Evolutionary conservation across 2,113 vertebrate genomes (phyloP), one percentile per base, ranked within the genome.

Genomic region (Centropristis striata): DNA sequence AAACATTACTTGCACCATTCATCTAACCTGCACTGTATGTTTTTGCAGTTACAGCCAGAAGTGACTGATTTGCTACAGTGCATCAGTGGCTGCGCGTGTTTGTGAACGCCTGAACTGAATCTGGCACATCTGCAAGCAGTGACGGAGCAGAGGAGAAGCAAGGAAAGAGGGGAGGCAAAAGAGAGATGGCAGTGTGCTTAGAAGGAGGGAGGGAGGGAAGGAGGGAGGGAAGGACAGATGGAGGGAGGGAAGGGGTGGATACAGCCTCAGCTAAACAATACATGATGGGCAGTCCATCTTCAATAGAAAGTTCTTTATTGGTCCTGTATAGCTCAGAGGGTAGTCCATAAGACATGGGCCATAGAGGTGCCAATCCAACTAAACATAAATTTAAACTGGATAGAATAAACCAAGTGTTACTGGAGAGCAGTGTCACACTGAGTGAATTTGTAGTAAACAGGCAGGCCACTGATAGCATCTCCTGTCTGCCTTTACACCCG

Each of bases 101-200:
- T 78, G 57, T 51, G 42, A 63, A 64, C 36, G 2, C 54, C 69
- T 46, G 16, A 64, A 55, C 44, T 58, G 61, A 60, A 64, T 76
- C 44, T 32, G 37, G 0, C 60, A 63, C 67, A 82, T 76, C 37
- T 87, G 75, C 64, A 60, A 65, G 59, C 65, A 69, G 60, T 28
- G 69, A 65, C 55, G 65, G 39, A 60, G 67, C 32, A 1, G 44
- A 49, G 37, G 18, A 51, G 66, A 12, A 55, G 60, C 11, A 2
- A 66, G 49, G 57, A 41, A 65, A 55, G 59, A 70, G 20, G 58
- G 42, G 53, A 72, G 44, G 68, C 25, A 66, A 42, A 11, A 13
- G 37, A 37, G 57, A 12, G 12, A 16, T 12, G 51, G 66, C 36
- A 20, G 42, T 64, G 50, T 50, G 51, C 49, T 36, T 41, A 27